Base-by-base conservation (phyloP, 1,140 invertebrate genomes). In the Zophobas atratus region DNA sequence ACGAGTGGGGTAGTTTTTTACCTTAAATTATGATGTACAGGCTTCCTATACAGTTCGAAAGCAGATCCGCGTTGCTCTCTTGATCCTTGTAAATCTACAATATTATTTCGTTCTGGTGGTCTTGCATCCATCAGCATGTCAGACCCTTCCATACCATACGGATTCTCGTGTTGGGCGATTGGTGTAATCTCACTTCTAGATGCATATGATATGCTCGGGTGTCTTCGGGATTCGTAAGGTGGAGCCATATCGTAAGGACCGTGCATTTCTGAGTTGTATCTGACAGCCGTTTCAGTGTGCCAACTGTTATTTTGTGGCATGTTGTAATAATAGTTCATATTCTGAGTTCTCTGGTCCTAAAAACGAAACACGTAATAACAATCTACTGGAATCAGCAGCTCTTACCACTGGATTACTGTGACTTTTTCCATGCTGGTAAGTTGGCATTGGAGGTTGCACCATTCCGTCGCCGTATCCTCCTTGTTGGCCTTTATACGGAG, bases 1-100 rank as follows among this genome's bases (percentile, higher is more conserved):
- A 39, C 8, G 20, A 6, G 32, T 32, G 32, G 4, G 20, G 20
- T 20, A 49, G 20, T 38, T 80, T 75, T 82, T 89, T 89, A 94
- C 92, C 93, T 94, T 83, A 94, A 88, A 83, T 94, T 94, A 83
- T 93, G 92, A 88, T 94, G 90, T 75, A 89, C 90, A 20, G 96
- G 96, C 87, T 98, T 98, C 82, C 95, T 93, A 86, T 98, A 98
- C 41, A 98, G 88, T 85, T 98, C 97, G 86, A 98, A 98, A 5
- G 97, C 97, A 81, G 96, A 97, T n/a, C 95, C 96, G 56, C 96
- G 89, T 84, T 97, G 95, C 85, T 97, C 96, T 80, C 95, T 92
- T 83, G 95, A 94, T 6, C 95, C 94, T 77, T 87, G 86, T 56
- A 87, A 72, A 77, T 87, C 86, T 0, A 87, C 86, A 5, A 87